These are phyloP conservation scores for Silurus glanis DNA, from an alignment of 2,113 vertebrate species.

Conservation along the genomic window DNA sequence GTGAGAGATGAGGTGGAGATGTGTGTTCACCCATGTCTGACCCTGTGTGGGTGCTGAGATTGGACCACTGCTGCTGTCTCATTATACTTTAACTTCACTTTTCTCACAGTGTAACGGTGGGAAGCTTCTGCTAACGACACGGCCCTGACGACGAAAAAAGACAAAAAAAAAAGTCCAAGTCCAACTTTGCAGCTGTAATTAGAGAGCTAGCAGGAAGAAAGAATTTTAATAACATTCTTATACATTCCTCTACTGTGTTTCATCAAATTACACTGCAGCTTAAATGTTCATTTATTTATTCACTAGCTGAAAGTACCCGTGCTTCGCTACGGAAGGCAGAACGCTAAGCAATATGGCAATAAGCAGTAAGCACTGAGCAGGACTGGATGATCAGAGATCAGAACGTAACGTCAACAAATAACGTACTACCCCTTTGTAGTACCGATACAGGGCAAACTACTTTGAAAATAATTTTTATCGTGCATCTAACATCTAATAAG, in stretches of 20 bases:
- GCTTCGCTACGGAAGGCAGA: too few relatives aligned
- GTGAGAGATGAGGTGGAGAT: conserved; percentile 11
- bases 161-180: neutral
- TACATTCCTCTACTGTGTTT: neutral
- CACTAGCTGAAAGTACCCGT: too few relatives aligned
- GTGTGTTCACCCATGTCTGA: conserved; percentile 24
- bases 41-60: conserved; percentile 25
- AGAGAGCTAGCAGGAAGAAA: neutral
- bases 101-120: conserved; percentile 13
- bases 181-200: conserved; percentile 11
- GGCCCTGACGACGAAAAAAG: neutral
- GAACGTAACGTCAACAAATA: too few relatives aligned
- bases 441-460: too few relatives aligned
- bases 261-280: neutral
- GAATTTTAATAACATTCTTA: conserved; percentile 3
- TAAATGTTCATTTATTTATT: neutral
- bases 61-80: conserved; percentile 24
- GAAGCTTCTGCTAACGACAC: conserved; percentile 4
- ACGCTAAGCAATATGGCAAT: too few relatives aligned
- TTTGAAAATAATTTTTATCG: too few relatives aligned
- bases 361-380: too few relatives aligned
- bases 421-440: too few relatives aligned
- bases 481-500: too few relatives aligned
- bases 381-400: too few relatives aligned
- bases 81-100: conserved; percentile 29